phyloP scores from a whole-genome alignment of 2,797 vertebrate species.

The Brachymystax lenok region DNA sequence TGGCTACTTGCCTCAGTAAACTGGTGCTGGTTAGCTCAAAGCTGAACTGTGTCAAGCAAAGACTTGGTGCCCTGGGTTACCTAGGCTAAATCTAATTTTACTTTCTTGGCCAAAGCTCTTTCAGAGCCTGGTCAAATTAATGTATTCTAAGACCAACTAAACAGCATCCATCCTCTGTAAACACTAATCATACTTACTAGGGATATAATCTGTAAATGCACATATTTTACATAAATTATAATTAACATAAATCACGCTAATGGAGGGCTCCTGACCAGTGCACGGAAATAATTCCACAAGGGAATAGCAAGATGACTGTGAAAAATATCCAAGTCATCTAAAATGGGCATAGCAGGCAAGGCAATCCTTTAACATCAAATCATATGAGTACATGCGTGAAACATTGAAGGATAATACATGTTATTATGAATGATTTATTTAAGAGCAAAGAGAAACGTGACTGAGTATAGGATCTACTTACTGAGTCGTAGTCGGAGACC shows the following conservation, averaged over 20 bases:
- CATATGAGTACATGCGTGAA: background rate
- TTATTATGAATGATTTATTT: background rate
- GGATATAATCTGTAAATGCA: background rate
- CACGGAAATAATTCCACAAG: no score
- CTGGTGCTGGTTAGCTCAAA: background rate
- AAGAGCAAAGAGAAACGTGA: background rate
- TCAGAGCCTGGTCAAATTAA: background rate
- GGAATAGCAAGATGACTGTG: no score
- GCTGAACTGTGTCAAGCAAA: conserved; percentile 33
- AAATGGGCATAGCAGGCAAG: background rate
- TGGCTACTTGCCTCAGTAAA: conserved; percentile 14
- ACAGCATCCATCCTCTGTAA: background rate
- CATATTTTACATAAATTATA: background rate
- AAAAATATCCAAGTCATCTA: background rate
- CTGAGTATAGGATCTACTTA: conserved; percentile 58
- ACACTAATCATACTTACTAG: background rate
- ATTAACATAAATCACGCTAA: no score
- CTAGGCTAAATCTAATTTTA: background rate
- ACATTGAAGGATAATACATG: background rate
- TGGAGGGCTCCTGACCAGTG: no score
- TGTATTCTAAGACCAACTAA: background rate
- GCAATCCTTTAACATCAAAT: background rate
- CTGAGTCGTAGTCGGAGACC: conserved; percentile 65
- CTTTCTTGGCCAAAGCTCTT: background rate
- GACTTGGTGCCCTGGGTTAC: conserved; percentile 29